Base-by-base conservation (phyloP, 2,113 vertebrate genomes). In the Haplochromis vanheusdeni region DNA sequence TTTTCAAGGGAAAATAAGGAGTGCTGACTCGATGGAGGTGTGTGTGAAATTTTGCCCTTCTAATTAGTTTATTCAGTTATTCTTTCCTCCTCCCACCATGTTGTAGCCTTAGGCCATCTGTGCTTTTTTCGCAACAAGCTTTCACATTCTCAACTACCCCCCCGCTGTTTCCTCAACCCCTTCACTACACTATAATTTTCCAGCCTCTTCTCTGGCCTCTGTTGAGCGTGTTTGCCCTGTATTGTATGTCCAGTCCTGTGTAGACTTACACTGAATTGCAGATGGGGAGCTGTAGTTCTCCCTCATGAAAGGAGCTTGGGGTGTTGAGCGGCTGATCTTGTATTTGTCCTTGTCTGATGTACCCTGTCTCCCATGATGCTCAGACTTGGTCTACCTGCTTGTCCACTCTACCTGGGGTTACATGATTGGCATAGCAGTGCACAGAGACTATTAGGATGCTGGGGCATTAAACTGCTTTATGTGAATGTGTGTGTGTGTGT, bases 371-470 rank as follows among this genome's bases (percentile, higher is more conserved):
- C n/a, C 62, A 65, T 73, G 87, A 89, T 82, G 91, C 89, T 85
- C 75, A 84, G 85, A 55, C 79, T 17, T 6, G 33, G 81, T 87
- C 87, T 86, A 87, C 82, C 83, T 52, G 88, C 91, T 81, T 84
- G 89, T 82, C 84, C 51, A 31, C 80, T 84, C 80, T 73, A 23
- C 83, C 80, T 47, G 26, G 10, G 47, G 75, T 19, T 86, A 28
- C 42, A 14, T 75, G 84, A 89, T 87, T 86, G 81, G 55, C 86
- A 65, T 31, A 23, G 79, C 19, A 52, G 86, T 73, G 40, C 60
- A 86, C 89, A 92, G 87, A 89, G 73, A 89, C 90, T 35, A 92
- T 95, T 93, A 93, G 73, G 91, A 96, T 94, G 89, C 92, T 70
- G 62, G 79, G 82, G 60, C 94, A 94, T 88, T 89, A 87, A 93